Conservation (phyloP, 1,140 invertebrate species). For the Diplogasteroides magnus region DNA sequence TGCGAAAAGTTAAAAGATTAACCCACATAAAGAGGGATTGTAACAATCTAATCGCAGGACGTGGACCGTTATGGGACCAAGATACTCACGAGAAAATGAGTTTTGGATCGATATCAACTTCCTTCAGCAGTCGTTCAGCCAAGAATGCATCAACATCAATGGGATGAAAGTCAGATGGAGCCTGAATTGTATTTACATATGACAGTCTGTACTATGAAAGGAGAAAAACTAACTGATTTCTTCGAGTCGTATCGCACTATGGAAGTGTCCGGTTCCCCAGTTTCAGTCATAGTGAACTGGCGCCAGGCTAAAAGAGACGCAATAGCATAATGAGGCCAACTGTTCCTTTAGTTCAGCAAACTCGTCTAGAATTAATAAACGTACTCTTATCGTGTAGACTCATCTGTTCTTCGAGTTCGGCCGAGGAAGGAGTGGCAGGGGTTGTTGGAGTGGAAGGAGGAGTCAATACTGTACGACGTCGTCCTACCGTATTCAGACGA, state of each 20-base stretch:
- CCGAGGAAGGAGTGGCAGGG: not conserved
- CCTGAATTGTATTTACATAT: slow-evolving; percentile 5
- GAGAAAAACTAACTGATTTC: not conserved
- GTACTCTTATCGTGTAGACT: not conserved
- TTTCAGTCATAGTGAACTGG: not conserved
- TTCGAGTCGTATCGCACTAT: not conserved
- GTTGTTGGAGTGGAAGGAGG: not conserved
- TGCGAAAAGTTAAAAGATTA: no score
- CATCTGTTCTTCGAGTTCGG: not conserved
- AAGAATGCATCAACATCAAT: slow-evolving; percentile 8
- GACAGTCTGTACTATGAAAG: not conserved
- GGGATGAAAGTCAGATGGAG: slow-evolving; percentile 7
- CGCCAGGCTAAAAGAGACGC: not conserved
- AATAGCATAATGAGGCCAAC: not conserved
- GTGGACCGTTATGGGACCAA: no score
- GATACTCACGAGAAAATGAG: not conserved
- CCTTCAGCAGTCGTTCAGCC: slow-evolving; percentile 6
- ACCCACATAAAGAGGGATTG: no score
- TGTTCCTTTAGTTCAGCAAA: not conserved
- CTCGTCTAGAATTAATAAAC: not conserved
- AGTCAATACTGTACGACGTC: not conserved
- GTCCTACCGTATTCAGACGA: not conserved
- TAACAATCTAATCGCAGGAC: no score
- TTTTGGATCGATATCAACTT: slow-evolving; percentile 13
- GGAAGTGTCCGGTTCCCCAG: not conserved